phyloP scores from a whole-genome alignment of 2,888 invertebrate genomes.

The Synergus japonicus region DNA sequence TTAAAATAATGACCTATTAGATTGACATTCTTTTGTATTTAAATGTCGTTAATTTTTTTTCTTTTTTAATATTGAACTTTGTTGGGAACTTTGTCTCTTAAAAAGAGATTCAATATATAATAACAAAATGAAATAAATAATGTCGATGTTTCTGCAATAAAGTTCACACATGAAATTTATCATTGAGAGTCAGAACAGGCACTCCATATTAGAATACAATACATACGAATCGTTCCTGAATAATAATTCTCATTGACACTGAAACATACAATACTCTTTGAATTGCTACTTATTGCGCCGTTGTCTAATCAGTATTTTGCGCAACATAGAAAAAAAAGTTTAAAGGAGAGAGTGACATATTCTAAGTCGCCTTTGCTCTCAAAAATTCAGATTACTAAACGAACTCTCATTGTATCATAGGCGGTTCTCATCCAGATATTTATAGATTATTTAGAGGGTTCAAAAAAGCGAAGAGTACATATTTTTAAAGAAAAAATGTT shows the following conservation, averaged over 20 bases:
- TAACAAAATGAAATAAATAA: neutral
- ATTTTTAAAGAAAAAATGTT: no score
- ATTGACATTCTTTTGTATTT: neutral
- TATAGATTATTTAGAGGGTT: no score
- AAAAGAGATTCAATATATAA: constrained; percentile 2
- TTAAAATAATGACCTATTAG: neutral
- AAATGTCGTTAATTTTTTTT: neutral
- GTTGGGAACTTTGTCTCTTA: neutral
- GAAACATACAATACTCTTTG: constrained; percentile 35
- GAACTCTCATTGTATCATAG: no score
- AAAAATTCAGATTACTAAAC: no score
- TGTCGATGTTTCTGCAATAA: neutral
- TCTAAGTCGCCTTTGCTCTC: neutral
- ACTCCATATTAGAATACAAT: constrained; percentile 57
- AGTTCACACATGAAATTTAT: constrained; percentile 36
- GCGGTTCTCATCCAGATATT: no score
- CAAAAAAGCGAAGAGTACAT: no score
- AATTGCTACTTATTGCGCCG: constrained; percentile 51
- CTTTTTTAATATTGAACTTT: constrained; percentile 2
- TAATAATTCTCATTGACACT: constrained; percentile 46
- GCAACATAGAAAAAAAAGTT: neutral
- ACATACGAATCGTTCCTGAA: constrained; percentile 53
- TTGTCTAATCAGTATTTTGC: constrained; percentile 43
- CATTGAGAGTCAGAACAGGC: constrained; percentile 29
- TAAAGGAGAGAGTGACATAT: constrained; percentile 7